phyloP scores from a whole-genome alignment of 2,797 vertebrate genomes.

The Ateles fusciceps region DNA sequence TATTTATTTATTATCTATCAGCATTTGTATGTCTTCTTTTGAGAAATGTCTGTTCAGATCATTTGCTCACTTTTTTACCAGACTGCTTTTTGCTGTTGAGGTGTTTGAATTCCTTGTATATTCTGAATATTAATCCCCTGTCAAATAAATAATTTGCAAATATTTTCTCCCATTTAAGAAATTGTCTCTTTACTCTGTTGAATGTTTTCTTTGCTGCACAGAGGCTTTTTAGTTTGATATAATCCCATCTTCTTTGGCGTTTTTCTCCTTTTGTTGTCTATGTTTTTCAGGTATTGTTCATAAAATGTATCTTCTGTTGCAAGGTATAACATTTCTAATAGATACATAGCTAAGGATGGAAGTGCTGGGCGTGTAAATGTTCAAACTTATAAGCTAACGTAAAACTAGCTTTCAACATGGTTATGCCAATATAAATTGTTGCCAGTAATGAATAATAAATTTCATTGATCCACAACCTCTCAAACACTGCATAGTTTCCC shows the following conservation, averaged over 20 bases:
- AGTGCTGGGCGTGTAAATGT: not conserved
- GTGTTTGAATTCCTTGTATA: not conserved
- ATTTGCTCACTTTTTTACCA: not conserved
- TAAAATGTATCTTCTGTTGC: not conserved
- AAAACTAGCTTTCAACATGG: conserved; percentile 13
- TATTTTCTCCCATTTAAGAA: not conserved
- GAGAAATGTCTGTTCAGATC: not conserved
- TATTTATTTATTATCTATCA: not conserved
- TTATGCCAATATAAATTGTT: not conserved
- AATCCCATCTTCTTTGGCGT: not conserved
- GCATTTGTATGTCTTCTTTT: not conserved
- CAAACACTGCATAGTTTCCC: not conserved
- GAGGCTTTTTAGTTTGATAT: not conserved
- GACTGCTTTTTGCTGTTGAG: not conserved
- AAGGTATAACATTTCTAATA: not conserved
- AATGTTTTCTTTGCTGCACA: not conserved
- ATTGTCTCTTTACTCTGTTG: not conserved
- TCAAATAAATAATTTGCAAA: not conserved
- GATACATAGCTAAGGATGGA: not conserved
- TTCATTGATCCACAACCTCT: not conserved
- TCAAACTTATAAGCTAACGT: conserved; percentile 35
- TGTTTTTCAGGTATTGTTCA: not conserved
- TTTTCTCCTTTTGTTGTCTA: not conserved
- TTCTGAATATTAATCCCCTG: not conserved
- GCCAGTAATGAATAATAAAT: not conserved